Conservation (phyloP, 2,797 vertebrate genomes). For the Scomberomorus guttatus region DNA sequence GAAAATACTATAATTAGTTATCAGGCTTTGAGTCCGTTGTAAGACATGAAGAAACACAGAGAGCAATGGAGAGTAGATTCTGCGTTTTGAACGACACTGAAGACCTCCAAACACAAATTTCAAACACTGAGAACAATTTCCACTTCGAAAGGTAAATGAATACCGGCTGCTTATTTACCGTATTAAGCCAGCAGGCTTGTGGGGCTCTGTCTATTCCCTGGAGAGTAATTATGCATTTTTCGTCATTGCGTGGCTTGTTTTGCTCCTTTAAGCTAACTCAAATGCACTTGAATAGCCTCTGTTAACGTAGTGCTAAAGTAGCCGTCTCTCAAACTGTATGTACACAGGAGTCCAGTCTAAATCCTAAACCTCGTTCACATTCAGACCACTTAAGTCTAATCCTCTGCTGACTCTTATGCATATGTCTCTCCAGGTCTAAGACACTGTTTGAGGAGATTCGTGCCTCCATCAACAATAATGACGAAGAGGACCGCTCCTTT, state of each 20-base stretch:
- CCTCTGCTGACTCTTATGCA: neutral
- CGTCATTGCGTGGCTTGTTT: slow-evolving; percentile 4
- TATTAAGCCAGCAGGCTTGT: neutral
- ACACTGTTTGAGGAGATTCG: slow-evolving; percentile 95
- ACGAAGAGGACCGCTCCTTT: slow-evolving; percentile 90
- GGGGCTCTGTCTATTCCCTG: neutral
- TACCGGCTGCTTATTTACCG: neutral
- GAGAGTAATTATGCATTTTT: neutral
- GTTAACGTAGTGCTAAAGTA: neutral
- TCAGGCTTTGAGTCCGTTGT: slow-evolving; percentile 24
- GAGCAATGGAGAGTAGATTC: slow-evolving; percentile 83
- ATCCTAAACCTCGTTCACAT: neutral
- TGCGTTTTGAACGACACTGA: slow-evolving; percentile 80
- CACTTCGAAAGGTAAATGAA: slow-evolving; percentile 79
- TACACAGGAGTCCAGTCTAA: too few species aligned
- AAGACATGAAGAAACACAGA: slow-evolving; percentile 81
- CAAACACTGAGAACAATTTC: slow-evolving; percentile 61
- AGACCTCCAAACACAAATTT: slow-evolving; percentile 74
- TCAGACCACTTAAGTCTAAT: neutral
- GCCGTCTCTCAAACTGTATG: neutral
- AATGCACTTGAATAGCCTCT: slow-evolving; percentile 2
- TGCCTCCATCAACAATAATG: slow-evolving; percentile 91
- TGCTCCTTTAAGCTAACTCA: slow-evolving; percentile 12
- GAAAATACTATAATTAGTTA: slow-evolving; percentile 3
- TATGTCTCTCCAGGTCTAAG: slow-evolving; percentile 85